Base-by-base conservation (phyloP, 2,888 invertebrate species). In the Caradrina clavipalpis region DNA sequence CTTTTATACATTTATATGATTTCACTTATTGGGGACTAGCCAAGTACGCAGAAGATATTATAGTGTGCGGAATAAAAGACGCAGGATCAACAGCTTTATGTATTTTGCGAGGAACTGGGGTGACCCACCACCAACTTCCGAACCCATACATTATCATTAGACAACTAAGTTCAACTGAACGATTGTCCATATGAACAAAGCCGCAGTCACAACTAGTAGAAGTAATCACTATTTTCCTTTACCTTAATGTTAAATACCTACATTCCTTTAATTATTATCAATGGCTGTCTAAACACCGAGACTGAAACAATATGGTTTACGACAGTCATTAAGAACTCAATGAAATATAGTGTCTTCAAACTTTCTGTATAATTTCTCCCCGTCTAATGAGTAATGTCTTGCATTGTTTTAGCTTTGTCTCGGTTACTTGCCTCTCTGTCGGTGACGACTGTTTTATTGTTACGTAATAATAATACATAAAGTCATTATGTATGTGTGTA, bases 311-410 rank as follows among this genome's bases (percentile, higher is more conserved):
- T 83, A 71, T 53, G 8, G 19, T 35, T 19, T 21, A 45, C 56
- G 50, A 35, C 58, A 73, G 60, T 60, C 67, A 68, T 70, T 69
- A 57, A 35, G 31, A 39, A 51, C 10, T 39, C 57, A 65, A 73
- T 73, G 56, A 61, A 73, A 70, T 54, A 62, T 53, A 7, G n/a
- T 56, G 49, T 13, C 63, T 68, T 57, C 26, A 10, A 47, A 73
- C 81, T 81, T 83, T 83, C 78, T 67, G 71, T 51, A 61, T 81
- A 77, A 81, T 83, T 81, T 76, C 68, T 71, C 65, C 26, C 21
- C 50, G 47, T n/a, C 62, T 78, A 65, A 73, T 64, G 70, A 73
- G 70, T n/a, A 72, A 78, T 71, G 53, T 59, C 54, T 51, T 26
- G 63, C 67, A 77, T 81, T 83, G 81, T 82, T 59, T 72, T 31